Conservation (phyloP, 2,113 vertebrate species). For the Limnothrissa miodon region DNA sequence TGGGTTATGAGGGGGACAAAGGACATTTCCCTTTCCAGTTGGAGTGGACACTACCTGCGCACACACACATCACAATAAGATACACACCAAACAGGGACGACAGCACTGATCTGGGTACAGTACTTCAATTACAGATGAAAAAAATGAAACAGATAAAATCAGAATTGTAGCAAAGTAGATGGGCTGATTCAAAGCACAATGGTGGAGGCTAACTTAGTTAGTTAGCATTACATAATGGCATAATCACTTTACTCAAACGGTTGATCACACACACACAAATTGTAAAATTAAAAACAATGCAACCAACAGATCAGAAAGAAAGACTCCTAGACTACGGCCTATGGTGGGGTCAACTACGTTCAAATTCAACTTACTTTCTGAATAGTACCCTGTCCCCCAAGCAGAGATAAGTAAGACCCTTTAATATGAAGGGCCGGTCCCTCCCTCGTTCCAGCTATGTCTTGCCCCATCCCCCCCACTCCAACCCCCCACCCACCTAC, state of each 20-base stretch:
- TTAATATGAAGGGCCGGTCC: constrained; percentile 73
- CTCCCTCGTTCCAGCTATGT: constrained; percentile 7
- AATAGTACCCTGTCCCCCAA: constrained; percentile 66
- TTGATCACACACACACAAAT: constrained; percentile 54
- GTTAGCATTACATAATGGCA: constrained; percentile 66
- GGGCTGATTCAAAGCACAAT: constrained; percentile 66
- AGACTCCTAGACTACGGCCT: constrained; percentile 47
- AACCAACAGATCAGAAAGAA: constrained; percentile 47
- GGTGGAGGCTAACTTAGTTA: constrained; percentile 65
- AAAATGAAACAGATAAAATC: constrained; percentile 49
- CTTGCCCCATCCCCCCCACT: constrained; percentile 47
- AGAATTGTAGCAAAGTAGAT: constrained; percentile 43
- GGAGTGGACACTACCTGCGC: constrained; percentile 43
- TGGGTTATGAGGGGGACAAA: not conserved
- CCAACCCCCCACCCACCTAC: constrained; percentile 35
- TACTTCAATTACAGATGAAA: constrained; percentile 51
- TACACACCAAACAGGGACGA: constrained; percentile 65
- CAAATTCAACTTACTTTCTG: constrained; percentile 4
- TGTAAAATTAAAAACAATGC: constrained; percentile 33
- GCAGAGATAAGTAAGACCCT: constrained; percentile 68
- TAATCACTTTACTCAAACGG: constrained; percentile 52
- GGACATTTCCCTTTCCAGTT: constrained; percentile 46
- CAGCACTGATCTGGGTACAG: constrained; percentile 58
- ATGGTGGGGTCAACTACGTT: constrained; percentile 15
- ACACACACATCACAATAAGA: constrained; percentile 59